These are phyloP conservation scores for Alentia gelatinosa DNA, from an alignment of 2,888 invertebrate genomes.

Conservation along the genomic window DNA sequence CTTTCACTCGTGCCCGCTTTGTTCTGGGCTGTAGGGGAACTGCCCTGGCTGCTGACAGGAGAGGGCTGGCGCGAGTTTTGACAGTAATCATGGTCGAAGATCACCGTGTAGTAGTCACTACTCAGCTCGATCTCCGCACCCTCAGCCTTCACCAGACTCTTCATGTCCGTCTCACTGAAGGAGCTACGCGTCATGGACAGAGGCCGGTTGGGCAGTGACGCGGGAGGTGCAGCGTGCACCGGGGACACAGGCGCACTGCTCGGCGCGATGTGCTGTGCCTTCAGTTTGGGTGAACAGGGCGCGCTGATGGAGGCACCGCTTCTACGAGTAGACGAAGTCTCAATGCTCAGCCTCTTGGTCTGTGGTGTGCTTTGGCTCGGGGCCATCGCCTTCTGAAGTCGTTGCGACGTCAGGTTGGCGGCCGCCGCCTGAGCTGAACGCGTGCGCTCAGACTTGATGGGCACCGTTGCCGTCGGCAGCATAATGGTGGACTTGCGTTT, in stretches of 20 bases:
- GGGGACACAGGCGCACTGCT: slow-evolving; percentile 27
- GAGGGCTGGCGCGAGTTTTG: slow-evolving; percentile 57
- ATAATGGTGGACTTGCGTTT: slow-evolving; percentile 71
- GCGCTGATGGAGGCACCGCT: not conserved
- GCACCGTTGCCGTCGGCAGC: slow-evolving; percentile 69
- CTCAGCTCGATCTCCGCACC: slow-evolving; percentile 47
- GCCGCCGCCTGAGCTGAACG: slow-evolving; percentile 50
- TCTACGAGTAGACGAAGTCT: not conserved
- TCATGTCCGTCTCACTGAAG: not conserved
- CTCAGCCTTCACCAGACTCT: not conserved
- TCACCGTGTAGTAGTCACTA: slow-evolving; percentile 68
- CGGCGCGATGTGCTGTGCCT: not conserved
- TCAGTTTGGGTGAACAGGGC: not conserved
- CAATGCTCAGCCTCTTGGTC: not conserved
- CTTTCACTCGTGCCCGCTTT: not conserved
- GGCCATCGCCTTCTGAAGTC: not conserved
- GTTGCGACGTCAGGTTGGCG: not conserved
- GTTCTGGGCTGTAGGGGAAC: not conserved
- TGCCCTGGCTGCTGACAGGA: not conserved
- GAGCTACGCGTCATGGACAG: not conserved
- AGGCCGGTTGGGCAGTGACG: not conserved
- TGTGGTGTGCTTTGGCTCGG: not conserved
- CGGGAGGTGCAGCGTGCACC: not conserved
- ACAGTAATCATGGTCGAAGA: slow-evolving; percentile 85
- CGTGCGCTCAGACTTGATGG: slow-evolving; percentile 64